A percentile compares a stretch with the other conserved stretches of the same genome.
Evolutionary conservation across 2,888 invertebrate species (phyloP).

Genomic region (Cynaeus angustus): DNA sequence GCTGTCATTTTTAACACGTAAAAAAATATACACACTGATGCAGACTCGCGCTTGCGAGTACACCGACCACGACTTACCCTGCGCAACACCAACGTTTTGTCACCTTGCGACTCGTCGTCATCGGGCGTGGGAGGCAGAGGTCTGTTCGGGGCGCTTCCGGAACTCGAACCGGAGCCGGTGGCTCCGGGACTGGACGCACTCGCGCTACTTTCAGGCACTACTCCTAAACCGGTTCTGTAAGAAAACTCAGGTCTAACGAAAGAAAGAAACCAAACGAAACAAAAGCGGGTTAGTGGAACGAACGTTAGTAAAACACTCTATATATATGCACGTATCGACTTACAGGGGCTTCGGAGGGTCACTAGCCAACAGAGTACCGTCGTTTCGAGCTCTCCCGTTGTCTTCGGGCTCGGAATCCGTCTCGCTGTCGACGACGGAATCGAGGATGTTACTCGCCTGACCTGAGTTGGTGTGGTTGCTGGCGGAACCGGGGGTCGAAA

Average conservation of each 20-base stretch:
- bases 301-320: constrained; percentile 23
- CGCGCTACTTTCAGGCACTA: constrained; percentile 75
- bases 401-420: constrained; percentile 89
- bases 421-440: constrained; percentile 83
- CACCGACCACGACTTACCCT: constrained; percentile 79
- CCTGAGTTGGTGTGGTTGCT: constrained; percentile 62
- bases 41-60: not conserved
- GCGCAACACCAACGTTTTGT: constrained; percentile 93
- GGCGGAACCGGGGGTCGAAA: constrained; percentile 65
- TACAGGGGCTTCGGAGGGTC: constrained; percentile 98
- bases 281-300: constrained; percentile 48
- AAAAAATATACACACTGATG: constrained; percentile 47
- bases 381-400: constrained; percentile 87
- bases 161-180: constrained; percentile 68
- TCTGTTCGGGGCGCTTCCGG: constrained; percentile 89
- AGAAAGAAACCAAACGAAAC: constrained; percentile 48
- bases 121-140: constrained; percentile 96
- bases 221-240: constrained; percentile 84
- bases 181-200: constrained; percentile 71
- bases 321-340: constrained; percentile 71
- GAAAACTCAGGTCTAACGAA: constrained; percentile 86
- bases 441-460: constrained; percentile 74
- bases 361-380: constrained; percentile 95
- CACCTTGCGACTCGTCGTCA: constrained; percentile 85
- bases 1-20: constrained; percentile 65